Conservation (phyloP, 2,888 invertebrate genomes). For the Agrotis segetum region DNA sequence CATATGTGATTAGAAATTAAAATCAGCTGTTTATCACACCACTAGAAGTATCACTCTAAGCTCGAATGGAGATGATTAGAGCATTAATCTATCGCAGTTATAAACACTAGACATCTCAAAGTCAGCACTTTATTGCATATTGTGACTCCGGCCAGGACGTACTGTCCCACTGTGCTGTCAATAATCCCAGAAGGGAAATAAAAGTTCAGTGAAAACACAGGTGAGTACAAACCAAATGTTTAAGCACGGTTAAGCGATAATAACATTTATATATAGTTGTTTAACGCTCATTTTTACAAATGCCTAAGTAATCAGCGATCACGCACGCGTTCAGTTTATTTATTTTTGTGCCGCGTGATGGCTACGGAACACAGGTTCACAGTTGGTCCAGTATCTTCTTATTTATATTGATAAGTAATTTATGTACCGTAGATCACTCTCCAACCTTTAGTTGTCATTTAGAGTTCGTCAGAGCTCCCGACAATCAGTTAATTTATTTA, state of each 20-base stretch:
- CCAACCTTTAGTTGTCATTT: constrained; percentile 84
- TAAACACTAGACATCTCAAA: constrained; percentile 32
- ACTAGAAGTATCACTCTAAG: constrained; percentile 15
- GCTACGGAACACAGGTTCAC: constrained; percentile 54
- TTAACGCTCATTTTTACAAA: constrained; percentile 39
- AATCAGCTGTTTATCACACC: constrained; percentile 29
- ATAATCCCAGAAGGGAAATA: constrained; percentile 36
- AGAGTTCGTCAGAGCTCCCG: constrained; percentile 77
- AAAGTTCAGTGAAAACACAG: constrained; percentile 25
- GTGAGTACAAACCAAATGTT: constrained; percentile 21
- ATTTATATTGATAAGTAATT: constrained; percentile 69
- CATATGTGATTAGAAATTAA: not conserved
- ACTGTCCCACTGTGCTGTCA: constrained; percentile 17
- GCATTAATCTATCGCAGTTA: constrained; percentile 29
- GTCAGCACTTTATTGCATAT: constrained; percentile 36
- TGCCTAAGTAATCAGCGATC: constrained; percentile 57
- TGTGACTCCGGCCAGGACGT: constrained; percentile 32
- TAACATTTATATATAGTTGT: constrained; percentile 10
- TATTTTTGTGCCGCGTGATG: constrained; percentile 66
- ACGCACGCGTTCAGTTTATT: constrained; percentile 68
- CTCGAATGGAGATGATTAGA: constrained; percentile 16
- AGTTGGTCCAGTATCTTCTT: constrained; percentile 61
- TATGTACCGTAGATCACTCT: constrained; percentile 69
- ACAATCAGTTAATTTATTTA: constrained; percentile 44
- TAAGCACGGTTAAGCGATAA: constrained; percentile 7